Evolutionary conservation across 2,113 vertebrate genomes (phyloP), one percentile per base, ranked within the genome.

Genomic region (Notiomystis cincta): DNA sequence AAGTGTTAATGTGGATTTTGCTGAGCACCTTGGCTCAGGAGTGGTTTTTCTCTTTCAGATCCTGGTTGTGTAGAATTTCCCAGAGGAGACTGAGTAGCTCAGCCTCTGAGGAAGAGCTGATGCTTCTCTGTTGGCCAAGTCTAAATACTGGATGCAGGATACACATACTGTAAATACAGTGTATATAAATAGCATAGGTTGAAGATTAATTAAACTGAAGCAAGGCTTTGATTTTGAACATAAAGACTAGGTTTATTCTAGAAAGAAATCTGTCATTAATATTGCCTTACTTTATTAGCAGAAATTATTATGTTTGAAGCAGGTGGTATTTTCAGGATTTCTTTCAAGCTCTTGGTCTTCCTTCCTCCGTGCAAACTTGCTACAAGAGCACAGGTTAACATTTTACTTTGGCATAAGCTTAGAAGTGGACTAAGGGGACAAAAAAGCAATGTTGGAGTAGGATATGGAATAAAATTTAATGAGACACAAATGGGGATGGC

Each of bases 1-100:
- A 38, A 65, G 20, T 16, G 1, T 40, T 64, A 24, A 5, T 0
- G 0, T 61, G 18, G 5, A 13, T 81, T 45, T 8, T 33, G 28
- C 50, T 10, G 37, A 86, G 50, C 50, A n/a, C 22, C 37, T 73
- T 2, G 1, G 14, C 28, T 38, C 45, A 78, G 30, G 44, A 33
- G 42, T 8, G n/a, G 12, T 15, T 83, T 82, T 88, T 23, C 13
- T 80, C 61, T 57, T 58, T 35, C 23, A 7, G 11, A 5, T 22
- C 19, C 42, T 57, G 18, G 4, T 50, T 79, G 10, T 35, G 25
- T 76, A 47, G 47, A 73, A 16, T 25, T 69, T 65, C 35, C 81
- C 30, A 23, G 42, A 48, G 37, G 19, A 87, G n/a, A 22, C 3
- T 13, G 57, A 28, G 8, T 51, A 60, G 37, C 38, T 86, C 45